Percentiles rank a stretch among this genome's conserved stretches.
phyloP scores from a whole-genome alignment of 2,888 invertebrate genomes.

The Eutolmus rufibarbis region DNA sequence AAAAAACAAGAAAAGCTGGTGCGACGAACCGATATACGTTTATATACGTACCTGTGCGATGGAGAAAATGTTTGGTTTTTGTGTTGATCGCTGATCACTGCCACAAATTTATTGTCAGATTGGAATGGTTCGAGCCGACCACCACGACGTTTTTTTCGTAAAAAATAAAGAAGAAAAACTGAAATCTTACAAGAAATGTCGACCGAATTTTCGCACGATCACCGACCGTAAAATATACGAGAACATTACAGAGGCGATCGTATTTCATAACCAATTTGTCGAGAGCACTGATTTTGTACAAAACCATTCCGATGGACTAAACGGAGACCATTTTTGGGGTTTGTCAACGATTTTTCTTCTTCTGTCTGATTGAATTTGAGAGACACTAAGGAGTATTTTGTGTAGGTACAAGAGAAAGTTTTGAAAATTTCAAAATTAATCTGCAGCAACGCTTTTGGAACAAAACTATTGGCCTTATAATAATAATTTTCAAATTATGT shows the following conservation, averaged over 20 bases:
- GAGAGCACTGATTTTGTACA: neutral
- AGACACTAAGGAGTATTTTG: neutral
- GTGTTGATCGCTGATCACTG: conserved; percentile 23
- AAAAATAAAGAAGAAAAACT: neutral
- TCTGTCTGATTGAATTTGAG: neutral
- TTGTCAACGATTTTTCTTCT: neutral
- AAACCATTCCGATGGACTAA: conserved; percentile 3
- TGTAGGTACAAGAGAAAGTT: neutral
- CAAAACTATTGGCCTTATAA: no score
- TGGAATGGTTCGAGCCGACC: conserved; percentile 9
- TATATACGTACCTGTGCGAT: neutral
- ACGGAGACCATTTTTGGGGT: neutral
- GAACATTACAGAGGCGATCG: neutral
- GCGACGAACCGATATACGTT: neutral
- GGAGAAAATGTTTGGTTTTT: conserved; percentile 36
- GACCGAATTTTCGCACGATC: conserved; percentile 35
- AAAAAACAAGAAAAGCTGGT: neutral
- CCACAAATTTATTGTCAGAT: conserved; percentile 39
- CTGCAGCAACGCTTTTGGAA: neutral
- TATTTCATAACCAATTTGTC: conserved; percentile 41
- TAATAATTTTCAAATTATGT: no score
- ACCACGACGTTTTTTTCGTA: neutral
- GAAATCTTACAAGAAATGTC: conserved; percentile 24
- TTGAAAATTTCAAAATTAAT: neutral
- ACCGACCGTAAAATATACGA: conserved; percentile 5